Base-by-base conservation (phyloP, 2,888 invertebrate species). In the Ornithoptera priamus region DNA sequence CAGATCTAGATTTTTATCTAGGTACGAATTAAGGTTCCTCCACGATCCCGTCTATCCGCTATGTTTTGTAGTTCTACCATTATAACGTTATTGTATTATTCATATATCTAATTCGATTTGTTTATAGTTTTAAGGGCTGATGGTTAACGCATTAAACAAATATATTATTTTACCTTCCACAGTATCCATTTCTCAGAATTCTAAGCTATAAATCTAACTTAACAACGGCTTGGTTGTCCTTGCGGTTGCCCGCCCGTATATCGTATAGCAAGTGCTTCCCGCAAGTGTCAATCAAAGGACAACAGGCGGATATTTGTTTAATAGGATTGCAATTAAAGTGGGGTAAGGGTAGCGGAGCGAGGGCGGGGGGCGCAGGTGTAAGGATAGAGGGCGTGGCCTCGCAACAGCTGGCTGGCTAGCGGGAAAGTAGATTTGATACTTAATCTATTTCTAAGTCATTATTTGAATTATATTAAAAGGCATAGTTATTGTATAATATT, bases 371-470 rank as follows among this genome's bases (percentile, higher is more conserved):
- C 76, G 89, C 92, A 92, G 92, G 92, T 92, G 92, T 86, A 80
- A 82, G 83, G 83, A 84, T 83, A 30, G 81, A 83, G 85, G 89
- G 89, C 85, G 89, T 90, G 86, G 88, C 88, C 88, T 86, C 24
- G 78, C 75, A 85, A 87, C 92, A 92, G 90, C 92, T 91, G 92
- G 85, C 87, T 81, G 73, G 79, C 79, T 79, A 80, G 77, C 85
- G 86, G 86, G 87, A 90, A 87, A 78, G 30, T 24, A 39, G 58
- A 62, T n/a, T 46, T 62, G 60, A 60, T 46, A 57, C 62, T 81
- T 85, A 86, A 88, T 89, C 86, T 87, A 87, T 86, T 85, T 80
- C 85, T 84, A 86, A 83, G 78, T 76, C 82, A 46, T 15, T 46
- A 10, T 15, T 15, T 46, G 10, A 2, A 46, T 15, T 46, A 15